Base-by-base conservation (phyloP, 2,888 invertebrate genomes). In the Pharmacophagus antenor region DNA sequence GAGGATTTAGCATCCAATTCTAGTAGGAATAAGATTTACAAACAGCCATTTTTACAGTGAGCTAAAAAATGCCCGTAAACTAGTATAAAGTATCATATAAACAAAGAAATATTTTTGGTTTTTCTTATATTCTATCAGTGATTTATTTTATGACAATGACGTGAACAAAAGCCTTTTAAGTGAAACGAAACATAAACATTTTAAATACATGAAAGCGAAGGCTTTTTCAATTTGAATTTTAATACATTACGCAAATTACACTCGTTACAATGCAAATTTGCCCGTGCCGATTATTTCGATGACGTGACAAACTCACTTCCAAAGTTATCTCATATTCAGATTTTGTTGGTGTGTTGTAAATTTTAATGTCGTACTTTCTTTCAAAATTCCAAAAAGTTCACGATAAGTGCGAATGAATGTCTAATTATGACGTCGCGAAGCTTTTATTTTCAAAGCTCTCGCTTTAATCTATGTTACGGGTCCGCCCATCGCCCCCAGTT, bases 401-500 rank as follows among this genome's bases (percentile, higher is more conserved):
- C 42, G 47, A 37, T 48, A 52, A 56, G 48, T 61, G 52, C 42
- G 17, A 56, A 61, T 52, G 48, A 61, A 61, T 48, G 56, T 56
- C 56, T 52, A 61, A 61, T 61, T 61, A 61, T 48, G 23, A 52
- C 41, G 56, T 48, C 51, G 61, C 23, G 56, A 47, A 52, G 51
- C 52, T 42, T 61, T 61, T 46, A 61, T 56, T 56, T 61, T 48
- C 48, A 23, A 54, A 61, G 56, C 61, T 27, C 52, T 61, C 37
- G 56, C 48, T 42, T 63, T 63, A 64, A 65, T 67, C 68, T 70
- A 65, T 70, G 66, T 61, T 56, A 61, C 57, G 62, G 58, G 68
- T 64, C 68, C 61, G 58, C 62, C 69, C 68, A 63, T 46, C 53
- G 61, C 53, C 70, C 69, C 66, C 69, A 52, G 56, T 76, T 73